Base-by-base conservation (phyloP, 2,888 invertebrate species). In the Xestobium rufovillosum region DNA sequence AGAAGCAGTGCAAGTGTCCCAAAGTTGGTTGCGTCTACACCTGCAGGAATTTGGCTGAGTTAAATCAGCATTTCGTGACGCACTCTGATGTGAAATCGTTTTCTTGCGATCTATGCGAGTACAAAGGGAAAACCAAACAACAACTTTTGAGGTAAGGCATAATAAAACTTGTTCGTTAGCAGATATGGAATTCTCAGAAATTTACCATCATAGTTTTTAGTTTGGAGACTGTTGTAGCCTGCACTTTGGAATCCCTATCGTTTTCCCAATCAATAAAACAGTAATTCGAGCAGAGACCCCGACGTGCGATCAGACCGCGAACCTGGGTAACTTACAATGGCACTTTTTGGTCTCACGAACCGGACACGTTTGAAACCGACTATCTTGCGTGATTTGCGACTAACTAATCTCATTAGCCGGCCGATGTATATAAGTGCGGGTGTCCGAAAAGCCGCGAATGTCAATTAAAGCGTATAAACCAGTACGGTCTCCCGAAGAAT, bases 11-110 rank as follows among this genome's bases (percentile, higher is more conserved):
- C 59, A 65, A 64, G 45, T 80, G 80, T 50, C 63, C 70, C 8
- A 55, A 68, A 42, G 61, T 69, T 17, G 71, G 69, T 15, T 80
- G 81, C 49, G 64, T 71, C 4, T 77, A 73, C 53, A 58, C 69
- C 3, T 74, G 74, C 0, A 64, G 76, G 16, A 75, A 69, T 29
- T 62, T 64, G 38, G 67, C 69, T 11, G 73, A 76, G 50, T 60
- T 80, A 10, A 70, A 66, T 34, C 57, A 57, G 27, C 81, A 81
- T 55, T 57, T 67, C 38, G 60, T 63, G 43, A 69, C 71, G 1
- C 81, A 82, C 57, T 68, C 71, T n/a, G 59, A 62, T 15, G 58
- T 57, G 14, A 62, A 66, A 38, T 66, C 69, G 16, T 72, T 66
- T 49, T 52, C 58, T 31, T 78, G 78, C 49, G 47, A 60, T 10